Conservation (phyloP, 2,113 vertebrate genomes). For the Hipposideros armiger region DNA sequence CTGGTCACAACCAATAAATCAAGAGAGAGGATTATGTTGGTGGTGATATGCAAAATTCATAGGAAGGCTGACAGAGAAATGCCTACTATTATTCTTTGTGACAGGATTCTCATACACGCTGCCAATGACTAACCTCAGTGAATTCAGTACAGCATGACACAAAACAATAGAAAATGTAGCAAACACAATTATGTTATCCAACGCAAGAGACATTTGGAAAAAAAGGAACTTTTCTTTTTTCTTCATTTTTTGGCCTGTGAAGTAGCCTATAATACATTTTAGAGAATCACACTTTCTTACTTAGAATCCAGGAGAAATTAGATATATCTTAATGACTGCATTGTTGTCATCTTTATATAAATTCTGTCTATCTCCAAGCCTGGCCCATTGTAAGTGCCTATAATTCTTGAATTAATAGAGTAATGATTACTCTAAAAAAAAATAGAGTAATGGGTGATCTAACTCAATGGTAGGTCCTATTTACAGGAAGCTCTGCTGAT, state of each 20-base stretch:
- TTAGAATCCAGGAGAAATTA: background rate
- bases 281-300: background rate
- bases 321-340: background rate
- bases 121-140: background rate
- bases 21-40: background rate
- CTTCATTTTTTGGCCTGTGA: background rate
- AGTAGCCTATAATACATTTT: background rate
- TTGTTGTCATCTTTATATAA: background rate
- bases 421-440: background rate
- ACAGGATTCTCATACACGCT: background rate
- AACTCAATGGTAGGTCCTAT: background rate
- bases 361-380: background rate
- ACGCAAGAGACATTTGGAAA: slow-evolving; percentile 1
- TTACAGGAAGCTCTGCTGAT: background rate
- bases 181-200: background rate
- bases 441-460: background rate
- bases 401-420: background rate
- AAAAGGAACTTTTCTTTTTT: background rate
- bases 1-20: background rate
- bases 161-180: background rate
- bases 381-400: background rate
- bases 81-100: background rate
- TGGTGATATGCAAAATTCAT: background rate
- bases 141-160: background rate
- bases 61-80: background rate